Evolutionary conservation across 2,888 invertebrate genomes (phyloP).

Genomic region (Caradrina clavipalpis): DNA sequence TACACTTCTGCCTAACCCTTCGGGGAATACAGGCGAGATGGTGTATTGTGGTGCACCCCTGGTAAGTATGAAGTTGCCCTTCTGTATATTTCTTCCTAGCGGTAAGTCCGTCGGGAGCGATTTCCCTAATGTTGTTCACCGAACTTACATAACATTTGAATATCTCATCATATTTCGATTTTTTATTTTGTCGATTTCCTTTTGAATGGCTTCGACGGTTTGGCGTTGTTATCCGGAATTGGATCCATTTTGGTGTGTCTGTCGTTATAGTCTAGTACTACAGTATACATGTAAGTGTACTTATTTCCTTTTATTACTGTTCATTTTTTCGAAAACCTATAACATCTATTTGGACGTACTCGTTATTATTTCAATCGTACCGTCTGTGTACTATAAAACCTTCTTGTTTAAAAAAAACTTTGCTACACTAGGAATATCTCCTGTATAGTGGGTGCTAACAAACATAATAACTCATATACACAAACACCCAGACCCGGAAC

Average conservation of each 20-base stretch:
- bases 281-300: slow-evolving; percentile 12
- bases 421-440: too few species aligned
- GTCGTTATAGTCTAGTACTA: slow-evolving; percentile 11
- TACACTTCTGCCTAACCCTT: too few species aligned
- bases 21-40: too few species aligned
- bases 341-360: neutral
- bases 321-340: neutral
- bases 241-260: slow-evolving; percentile 23
- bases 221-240: slow-evolving; percentile 58
- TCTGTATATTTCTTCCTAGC: neutral
- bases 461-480: too few species aligned
- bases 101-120: slow-evolving; percentile 70
- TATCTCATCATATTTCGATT: slow-evolving; percentile 81
- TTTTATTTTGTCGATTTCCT: slow-evolving; percentile 72
- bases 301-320: slow-evolving; percentile 18
- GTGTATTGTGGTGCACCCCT: too few species aligned
- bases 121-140: slow-evolving; percentile 82
- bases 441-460: too few species aligned
- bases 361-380: too few species aligned
- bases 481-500: too few species aligned
- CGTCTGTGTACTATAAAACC: too few species aligned
- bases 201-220: slow-evolving; percentile 45
- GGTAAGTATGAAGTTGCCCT: neutral
- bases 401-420: too few species aligned
- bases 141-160: slow-evolving; percentile 83